Evolutionary conservation across 2,113 vertebrate species (phyloP).

Genomic region (Alouatta palliata): DNA sequence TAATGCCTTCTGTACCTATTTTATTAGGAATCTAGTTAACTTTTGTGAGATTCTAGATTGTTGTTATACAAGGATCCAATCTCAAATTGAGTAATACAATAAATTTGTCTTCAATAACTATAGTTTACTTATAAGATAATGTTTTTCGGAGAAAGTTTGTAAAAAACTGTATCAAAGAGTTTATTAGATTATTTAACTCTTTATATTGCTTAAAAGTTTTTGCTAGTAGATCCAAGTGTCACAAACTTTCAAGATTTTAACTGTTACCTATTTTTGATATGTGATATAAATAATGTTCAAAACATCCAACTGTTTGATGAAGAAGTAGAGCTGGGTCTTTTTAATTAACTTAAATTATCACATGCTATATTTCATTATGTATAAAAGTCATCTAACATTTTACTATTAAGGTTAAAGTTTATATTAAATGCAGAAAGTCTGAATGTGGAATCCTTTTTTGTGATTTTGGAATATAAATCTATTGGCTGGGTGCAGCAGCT

Average conservation of each 20-base stretch:
- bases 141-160: slow-evolving; percentile 51
- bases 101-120: neutral
- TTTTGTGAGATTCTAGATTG: neutral
- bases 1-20: neutral
- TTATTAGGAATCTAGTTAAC: slow-evolving; percentile 49
- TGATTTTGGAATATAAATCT: neutral
- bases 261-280: neutral
- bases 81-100: slow-evolving; percentile 46
- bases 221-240: neutral
- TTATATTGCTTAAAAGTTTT: slow-evolving; percentile 46
- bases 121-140: slow-evolving; percentile 63
- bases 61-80: slow-evolving; percentile 41
- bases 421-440: neutral
- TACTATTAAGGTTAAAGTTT: neutral
- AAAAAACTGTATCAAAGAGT: slow-evolving; percentile 20
- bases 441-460: neutral
- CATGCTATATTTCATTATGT: neutral
- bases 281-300: neutral
- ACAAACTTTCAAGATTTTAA: neutral
- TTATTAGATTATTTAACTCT: slow-evolving; percentile 39
- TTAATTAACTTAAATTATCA: neutral
- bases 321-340: neutral
- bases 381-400: neutral
- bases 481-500: too few species aligned
- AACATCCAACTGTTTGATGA: neutral